phyloP scores from a whole-genome alignment of 2,113 vertebrate genomes.

The Sinocyclocheilus grahami region DNA sequence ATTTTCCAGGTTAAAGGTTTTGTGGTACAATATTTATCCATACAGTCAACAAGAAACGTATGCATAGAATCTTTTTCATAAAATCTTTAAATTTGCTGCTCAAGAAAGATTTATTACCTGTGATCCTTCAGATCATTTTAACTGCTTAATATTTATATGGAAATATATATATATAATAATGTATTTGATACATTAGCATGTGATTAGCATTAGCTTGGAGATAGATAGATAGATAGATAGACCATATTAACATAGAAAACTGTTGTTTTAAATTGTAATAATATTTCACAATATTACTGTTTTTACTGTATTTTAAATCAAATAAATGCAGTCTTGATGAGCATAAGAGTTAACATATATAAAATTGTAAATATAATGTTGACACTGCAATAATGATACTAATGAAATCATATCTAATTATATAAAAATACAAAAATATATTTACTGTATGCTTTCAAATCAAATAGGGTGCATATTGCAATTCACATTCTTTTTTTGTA shows the following conservation, averaged over 20 bases:
- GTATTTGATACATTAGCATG: not conserved
- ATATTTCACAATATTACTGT: not conserved
- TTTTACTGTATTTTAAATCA: not conserved
- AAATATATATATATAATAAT: not conserved
- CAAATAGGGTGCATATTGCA: not conserved
- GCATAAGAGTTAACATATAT: not conserved
- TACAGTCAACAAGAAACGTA: not conserved
- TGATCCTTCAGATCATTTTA: too few species aligned
- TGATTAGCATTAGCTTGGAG: not conserved
- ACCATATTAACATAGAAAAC: not conserved
- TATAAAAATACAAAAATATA: not conserved
- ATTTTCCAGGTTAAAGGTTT: not conserved
- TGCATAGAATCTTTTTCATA: too few species aligned
- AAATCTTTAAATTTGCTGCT: not conserved
- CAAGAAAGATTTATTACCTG: not conserved
- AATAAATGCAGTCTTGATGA: not conserved
- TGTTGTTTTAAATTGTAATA: not conserved
- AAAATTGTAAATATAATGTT: not conserved
- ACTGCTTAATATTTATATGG: not conserved
- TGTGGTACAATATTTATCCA: not conserved
- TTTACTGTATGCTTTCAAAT: not conserved
- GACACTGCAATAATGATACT: not conserved
- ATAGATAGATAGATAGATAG: too few species aligned
- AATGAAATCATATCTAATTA: not conserved
- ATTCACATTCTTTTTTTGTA: not conserved